Conservation (phyloP, 1,140 invertebrate genomes). For the Drosophila pseudoananassae region DNA sequence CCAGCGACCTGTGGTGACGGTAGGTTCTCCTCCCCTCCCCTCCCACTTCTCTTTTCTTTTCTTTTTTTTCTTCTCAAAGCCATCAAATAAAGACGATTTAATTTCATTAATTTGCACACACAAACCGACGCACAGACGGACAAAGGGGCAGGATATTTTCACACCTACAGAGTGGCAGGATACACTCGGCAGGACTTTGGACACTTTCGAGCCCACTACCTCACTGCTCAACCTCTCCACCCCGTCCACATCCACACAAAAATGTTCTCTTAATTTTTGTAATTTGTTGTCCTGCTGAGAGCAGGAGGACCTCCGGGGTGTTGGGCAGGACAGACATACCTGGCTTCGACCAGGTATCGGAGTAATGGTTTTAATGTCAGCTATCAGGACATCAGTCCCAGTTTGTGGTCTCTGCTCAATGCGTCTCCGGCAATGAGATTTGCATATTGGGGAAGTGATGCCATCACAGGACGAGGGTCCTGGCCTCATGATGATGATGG, state of each 20-base stretch:
- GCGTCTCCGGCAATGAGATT: slow-evolving; percentile 52
- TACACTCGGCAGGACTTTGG: slow-evolving; percentile 10
- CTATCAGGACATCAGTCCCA: slow-evolving; percentile 43
- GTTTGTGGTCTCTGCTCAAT: slow-evolving; percentile 48
- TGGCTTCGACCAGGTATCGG: background rate
- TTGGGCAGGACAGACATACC: background rate
- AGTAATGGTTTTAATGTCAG: slow-evolving; percentile 55
- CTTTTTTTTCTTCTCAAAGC: slow-evolving; percentile 3
- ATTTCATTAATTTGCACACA: slow-evolving; percentile 75
- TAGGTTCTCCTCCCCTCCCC: slow-evolving; percentile 6
- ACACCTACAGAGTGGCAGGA: slow-evolving; percentile 1
- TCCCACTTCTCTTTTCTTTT: background rate
- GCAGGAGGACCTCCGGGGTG: background rate
- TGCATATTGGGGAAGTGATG: slow-evolving; percentile 68
- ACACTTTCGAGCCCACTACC: slow-evolving; percentile 7
- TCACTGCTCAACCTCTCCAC: background rate
- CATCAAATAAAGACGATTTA: slow-evolving; percentile 77
- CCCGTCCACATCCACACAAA: slow-evolving; percentile 48
- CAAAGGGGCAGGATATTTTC: background rate
- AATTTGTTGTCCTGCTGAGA: slow-evolving; percentile 61
- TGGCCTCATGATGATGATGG: background rate
- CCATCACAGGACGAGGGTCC: slow-evolving; percentile 11
- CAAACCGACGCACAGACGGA: background rate
- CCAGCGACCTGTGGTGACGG: slow-evolving; percentile 28
- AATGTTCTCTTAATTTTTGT: slow-evolving; percentile 75